Evolutionary conservation across 2,797 vertebrate genomes (phyloP).

Genomic region (Notamacropus eugenii): DNA sequence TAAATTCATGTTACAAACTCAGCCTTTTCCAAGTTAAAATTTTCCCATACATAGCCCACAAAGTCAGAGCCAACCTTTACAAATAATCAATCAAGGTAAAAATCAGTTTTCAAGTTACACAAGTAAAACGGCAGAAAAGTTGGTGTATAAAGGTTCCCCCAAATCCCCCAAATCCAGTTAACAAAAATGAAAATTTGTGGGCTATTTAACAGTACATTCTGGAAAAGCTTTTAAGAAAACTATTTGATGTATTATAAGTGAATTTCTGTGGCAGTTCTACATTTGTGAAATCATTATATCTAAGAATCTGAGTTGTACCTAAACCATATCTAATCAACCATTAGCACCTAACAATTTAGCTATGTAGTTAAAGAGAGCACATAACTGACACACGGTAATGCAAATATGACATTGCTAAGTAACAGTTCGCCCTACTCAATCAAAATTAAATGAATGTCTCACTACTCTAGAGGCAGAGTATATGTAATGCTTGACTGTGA

Average conservation of each 20-base stretch:
- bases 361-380: no score
- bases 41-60: no score
- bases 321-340: neutral
- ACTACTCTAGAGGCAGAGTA: neutral
- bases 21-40: no score
- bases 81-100: no score
- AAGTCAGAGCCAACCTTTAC: no score
- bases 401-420: neutral
- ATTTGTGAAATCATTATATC: no score
- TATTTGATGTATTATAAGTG: no score
- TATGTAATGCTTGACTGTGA: neutral
- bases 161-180: constrained; percentile 16
- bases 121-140: neutral
- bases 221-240: no score
- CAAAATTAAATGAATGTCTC: neutral
- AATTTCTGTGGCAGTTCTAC: no score
- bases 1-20: no score
- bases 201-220: neutral
- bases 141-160: neutral
- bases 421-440: neutral
- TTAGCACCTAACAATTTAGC: neutral
- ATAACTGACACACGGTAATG: neutral
- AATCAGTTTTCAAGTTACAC: neutral
- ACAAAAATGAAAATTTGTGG: neutral
- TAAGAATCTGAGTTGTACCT: neutral